Conservation (phyloP, 2,888 invertebrate genomes). For the Rhingia campestris region DNA sequence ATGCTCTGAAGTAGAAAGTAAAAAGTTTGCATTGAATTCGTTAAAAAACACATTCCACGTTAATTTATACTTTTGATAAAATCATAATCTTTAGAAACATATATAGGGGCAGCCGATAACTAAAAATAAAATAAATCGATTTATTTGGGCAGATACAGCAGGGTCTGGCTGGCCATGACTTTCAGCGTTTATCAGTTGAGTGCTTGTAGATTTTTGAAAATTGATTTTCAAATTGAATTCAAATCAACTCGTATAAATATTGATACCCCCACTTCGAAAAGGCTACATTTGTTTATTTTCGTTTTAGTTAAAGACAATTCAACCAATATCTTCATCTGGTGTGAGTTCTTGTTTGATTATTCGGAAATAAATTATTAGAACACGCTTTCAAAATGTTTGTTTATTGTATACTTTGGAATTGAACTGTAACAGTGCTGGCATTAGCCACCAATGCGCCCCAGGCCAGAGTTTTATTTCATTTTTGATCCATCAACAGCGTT, state of each 20-base stretch:
- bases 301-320: not conserved
- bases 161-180: not conserved
- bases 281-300: constrained; percentile 2
- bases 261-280: not conserved
- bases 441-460: no score
- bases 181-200: not conserved
- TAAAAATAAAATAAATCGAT: not conserved
- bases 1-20: no score
- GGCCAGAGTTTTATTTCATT: no score
- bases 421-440: no score
- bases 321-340: not conserved
- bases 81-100: not conserved
- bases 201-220: not conserved
- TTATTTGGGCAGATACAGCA: not conserved
- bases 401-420: no score
- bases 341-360: no score
- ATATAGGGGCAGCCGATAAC: not conserved
- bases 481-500: no score
- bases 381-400: no score
- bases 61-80: not conserved
- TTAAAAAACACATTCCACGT: no score
- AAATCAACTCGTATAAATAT: not conserved
- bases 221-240: not conserved
- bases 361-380: no score
- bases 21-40: no score